Evolutionary conservation across 2,113 vertebrate genomes (phyloP).

Genomic region (Phrynosoma blainvillii): DNA sequence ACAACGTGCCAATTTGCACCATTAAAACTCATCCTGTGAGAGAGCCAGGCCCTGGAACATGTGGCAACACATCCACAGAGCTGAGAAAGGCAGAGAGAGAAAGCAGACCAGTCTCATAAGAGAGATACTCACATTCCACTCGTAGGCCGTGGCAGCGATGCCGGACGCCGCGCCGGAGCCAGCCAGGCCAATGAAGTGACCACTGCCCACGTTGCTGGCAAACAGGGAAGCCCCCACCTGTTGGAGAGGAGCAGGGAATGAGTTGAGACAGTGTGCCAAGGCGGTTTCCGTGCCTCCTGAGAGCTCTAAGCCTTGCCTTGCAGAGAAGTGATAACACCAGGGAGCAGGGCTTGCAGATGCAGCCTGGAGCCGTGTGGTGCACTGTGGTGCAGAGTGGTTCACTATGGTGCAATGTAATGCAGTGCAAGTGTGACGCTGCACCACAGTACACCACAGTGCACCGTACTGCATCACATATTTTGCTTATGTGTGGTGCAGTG

Average conservation of each 20-base stretch:
- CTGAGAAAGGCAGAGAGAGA: background rate
- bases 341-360: too few species aligned
- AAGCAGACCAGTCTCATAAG: background rate
- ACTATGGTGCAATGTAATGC: background rate
- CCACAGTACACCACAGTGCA: too few species aligned
- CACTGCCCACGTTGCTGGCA: constrained; percentile 96
- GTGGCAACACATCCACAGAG: background rate
- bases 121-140: constrained; percentile 87
- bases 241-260: background rate
- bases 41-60: too few species aligned
- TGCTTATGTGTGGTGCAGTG: too few species aligned
- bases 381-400: background rate
- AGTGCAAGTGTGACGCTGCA: too few species aligned
- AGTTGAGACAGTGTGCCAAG: rapidly evolving
- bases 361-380: too few species aligned
- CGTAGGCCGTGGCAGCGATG: constrained; percentile 87
- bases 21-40: too few species aligned
- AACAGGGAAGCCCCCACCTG: constrained; percentile 95
- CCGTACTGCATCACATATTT: too few species aligned
- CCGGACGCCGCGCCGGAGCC: constrained; percentile 92
- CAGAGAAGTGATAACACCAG: background rate
- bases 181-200: constrained; percentile 94
- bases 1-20: too few species aligned
- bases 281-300: background rate
- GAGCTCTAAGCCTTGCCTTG: background rate